A percentile compares a stretch with the other conserved stretches of the same genome.
These are phyloP conservation scores for Morus bassanus DNA, from an alignment of 2,797 vertebrate genomes.

Conservation along the genomic window DNA sequence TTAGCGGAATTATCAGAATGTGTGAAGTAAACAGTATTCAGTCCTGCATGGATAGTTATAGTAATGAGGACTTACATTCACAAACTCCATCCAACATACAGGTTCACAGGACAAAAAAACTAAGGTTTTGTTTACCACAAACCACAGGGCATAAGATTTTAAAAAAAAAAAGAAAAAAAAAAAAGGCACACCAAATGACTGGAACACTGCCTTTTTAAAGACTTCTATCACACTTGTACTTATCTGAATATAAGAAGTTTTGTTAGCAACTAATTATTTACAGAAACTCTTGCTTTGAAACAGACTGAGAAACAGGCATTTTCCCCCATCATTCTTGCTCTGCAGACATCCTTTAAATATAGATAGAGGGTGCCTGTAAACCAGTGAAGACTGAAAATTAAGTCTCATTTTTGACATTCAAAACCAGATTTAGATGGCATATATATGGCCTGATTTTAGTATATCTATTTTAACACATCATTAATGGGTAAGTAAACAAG, in stretches of 20 bases:
- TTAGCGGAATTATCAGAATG: not conserved
- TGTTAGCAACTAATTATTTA: not conserved
- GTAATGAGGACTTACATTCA: not conserved
- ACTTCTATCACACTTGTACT: not conserved
- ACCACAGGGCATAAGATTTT: not conserved
- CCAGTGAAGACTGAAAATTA: not conserved
- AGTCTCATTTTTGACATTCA: not conserved
- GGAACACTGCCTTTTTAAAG: not conserved
- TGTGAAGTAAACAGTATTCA: not conserved
- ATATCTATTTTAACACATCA: not conserved
- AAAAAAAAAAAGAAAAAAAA: not conserved
- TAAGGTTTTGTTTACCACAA: not conserved
- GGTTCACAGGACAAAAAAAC: not conserved
- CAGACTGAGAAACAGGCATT: not conserved
- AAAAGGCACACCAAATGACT: not conserved
- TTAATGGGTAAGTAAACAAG: constrained; percentile 30
- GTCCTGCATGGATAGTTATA: not conserved
- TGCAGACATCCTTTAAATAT: not conserved
- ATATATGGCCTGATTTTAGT: not conserved
- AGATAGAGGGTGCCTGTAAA: not conserved
- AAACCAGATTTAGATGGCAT: not conserved
- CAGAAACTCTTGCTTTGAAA: not conserved
- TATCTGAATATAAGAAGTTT: not conserved
- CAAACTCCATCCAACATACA: not conserved
- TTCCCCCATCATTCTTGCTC: not conserved